These are phyloP conservation scores for Philereme vetulata DNA, from an alignment of 2,888 invertebrate genomes.

Conservation along the genomic window DNA sequence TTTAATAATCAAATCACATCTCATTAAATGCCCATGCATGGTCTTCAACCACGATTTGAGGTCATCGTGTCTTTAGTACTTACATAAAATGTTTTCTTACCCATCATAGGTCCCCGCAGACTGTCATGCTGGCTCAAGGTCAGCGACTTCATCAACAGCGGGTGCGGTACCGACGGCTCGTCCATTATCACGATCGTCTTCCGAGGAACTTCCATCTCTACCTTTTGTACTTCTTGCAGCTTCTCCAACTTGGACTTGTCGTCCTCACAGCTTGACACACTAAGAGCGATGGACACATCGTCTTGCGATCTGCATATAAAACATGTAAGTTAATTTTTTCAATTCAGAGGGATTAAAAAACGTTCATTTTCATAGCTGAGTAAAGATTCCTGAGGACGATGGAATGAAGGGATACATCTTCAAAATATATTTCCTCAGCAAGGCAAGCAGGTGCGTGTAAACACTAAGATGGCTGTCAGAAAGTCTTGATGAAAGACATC, in stretches of 20 bases:
- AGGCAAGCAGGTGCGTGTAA: too few species aligned
- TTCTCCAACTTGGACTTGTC: constrained; percentile 73
- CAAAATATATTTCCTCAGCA: too few species aligned
- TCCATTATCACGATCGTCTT: constrained; percentile 74
- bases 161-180: constrained; percentile 74
- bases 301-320: constrained; percentile 73
- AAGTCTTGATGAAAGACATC: too few species aligned
- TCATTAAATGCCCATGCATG: too few species aligned
- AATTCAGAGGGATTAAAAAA: too few species aligned
- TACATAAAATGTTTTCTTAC: constrained; percentile 42
- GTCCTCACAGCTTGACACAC: constrained; percentile 80
- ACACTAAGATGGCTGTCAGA: too few species aligned
- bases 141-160: constrained; percentile 77
- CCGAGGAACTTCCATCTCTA: constrained; percentile 61
- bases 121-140: constrained; percentile 75
- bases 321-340: not conserved
- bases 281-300: constrained; percentile 77
- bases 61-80: not conserved
- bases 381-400: too few species aligned
- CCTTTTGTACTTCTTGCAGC: constrained; percentile 44
- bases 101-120: constrained; percentile 75
- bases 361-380: too few species aligned
- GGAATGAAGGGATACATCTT: too few species aligned
- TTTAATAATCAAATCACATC: too few species aligned
- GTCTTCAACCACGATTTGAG: too few species aligned